Conservation (phyloP, 2,113 vertebrate species). For the Neolamprologus cancellatus region DNA sequence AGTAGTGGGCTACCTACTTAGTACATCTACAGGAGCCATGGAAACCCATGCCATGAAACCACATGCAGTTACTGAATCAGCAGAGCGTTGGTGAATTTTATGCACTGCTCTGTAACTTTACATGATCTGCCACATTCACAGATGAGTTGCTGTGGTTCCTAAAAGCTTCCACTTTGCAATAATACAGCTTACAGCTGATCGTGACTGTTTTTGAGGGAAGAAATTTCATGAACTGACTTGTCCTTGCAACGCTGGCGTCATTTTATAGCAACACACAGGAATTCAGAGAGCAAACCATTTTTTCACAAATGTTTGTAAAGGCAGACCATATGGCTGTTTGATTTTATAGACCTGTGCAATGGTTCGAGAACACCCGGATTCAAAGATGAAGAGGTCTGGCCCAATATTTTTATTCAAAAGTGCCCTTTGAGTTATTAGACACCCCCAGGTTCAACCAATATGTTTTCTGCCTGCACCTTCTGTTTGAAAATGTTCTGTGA, state of each 20-base stretch:
- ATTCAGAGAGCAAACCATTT: background rate
- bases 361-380: background rate
- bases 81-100: background rate
- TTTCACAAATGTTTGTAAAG: background rate
- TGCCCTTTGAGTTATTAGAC: background rate
- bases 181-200: background rate
- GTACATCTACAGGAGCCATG: background rate
- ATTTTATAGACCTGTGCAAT: background rate
- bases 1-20: background rate
- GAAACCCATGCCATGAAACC: background rate
- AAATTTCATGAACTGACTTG: background rate
- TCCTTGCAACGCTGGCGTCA: background rate
- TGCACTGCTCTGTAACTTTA: background rate
- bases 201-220: background rate
- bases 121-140: background rate
- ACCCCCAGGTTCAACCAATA: background rate
- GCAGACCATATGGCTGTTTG: background rate
- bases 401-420: background rate
- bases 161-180: background rate
- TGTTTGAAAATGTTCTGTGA: slow-evolving; percentile 23
- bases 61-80: background rate
- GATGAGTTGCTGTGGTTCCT: background rate
- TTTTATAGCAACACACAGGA: background rate
- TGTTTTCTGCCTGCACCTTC: background rate
- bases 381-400: background rate